These are phyloP conservation scores for Quadroppia sp. DNA, from an alignment of 2,888 invertebrate species.

Conservation along the genomic window DNA sequence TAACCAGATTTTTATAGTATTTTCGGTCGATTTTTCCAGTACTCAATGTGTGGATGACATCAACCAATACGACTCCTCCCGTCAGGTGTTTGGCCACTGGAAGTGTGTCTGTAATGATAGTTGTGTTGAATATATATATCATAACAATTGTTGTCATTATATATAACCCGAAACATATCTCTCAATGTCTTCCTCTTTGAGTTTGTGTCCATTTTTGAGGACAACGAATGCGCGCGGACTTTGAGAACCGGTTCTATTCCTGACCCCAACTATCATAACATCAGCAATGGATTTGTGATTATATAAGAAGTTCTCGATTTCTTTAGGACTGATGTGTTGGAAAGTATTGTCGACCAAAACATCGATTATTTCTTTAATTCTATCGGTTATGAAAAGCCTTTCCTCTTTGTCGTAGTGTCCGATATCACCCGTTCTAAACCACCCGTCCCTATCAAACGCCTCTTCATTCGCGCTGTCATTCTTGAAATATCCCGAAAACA, in stretches of 20 bases:
- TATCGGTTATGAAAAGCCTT: constrained; percentile 19
- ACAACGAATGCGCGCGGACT: constrained; percentile 11
- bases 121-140: background rate
- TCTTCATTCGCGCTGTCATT: too few relatives aligned
- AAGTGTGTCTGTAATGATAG: background rate
- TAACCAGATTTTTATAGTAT: background rate
- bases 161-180: background rate
- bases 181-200: background rate
- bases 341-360: too few relatives aligned
- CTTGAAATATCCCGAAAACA: constrained; percentile 20
- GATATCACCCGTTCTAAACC: constrained; percentile 29
- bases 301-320: constrained; percentile 17
- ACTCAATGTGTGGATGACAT: background rate
- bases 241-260: background rate
- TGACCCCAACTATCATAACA: constrained; percentile 29
- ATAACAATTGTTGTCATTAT: too few relatives aligned
- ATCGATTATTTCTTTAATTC: background rate
- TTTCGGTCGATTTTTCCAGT: background rate
- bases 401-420: constrained; percentile 23
- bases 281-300: background rate
- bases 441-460: constrained; percentile 18
- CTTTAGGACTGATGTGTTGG: background rate
- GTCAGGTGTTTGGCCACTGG: background rate
- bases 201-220: background rate
- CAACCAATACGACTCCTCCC: background rate